Base-by-base conservation (phyloP, 2,113 vertebrate species). In the Myotis brandtii region DNA sequence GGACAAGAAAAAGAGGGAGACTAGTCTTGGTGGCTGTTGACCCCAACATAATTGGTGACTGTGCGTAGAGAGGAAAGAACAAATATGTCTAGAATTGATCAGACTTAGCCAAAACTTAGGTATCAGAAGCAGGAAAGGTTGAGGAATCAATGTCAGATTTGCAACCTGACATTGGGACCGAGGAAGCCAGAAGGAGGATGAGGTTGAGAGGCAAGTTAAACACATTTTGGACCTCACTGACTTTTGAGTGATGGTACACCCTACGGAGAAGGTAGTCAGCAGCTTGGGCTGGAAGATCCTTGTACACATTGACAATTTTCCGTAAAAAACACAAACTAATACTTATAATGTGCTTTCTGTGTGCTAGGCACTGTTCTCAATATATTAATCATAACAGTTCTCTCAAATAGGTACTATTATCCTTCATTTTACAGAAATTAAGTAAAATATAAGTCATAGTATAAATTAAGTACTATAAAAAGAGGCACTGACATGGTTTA, bases 311-410 rank as follows among this genome's bases (percentile, higher is more conserved):
- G 70, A 59, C 18, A 40, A 5, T 79, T 90, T 77, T 96, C 46
- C 91, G 34, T 85, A 67, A 95, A 95, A 94, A 95, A 25, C 62
- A 79, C 27, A 67, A 83, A 34, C 30, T 46, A 54, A 17, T 86
- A 32, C 83, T 82, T 95, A 43, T 75, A 11, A 54, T 70, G 56
- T 54, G 9, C n/a, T 76, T 88, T 59, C 40, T 81, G 0, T 54
- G 30, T 87, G 30, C 50, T 52, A 59, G 81, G 27, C 16, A 73
- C 64, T 54, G 27, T 95, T 89, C 62, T 72, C 64, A 40, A 13
- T 75, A 25, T 54, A 73, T 64, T 62, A 76, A 40, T 54, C 30
- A 17, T 27, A 75, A 9, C 32, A 27, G 30, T 37, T 50, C 34
- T 76, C 14, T 75, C 81, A 88, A 37, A 50, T 72, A 73, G 66